Conservation (phyloP, 2,888 invertebrate genomes). For the Taphrorychus bicolor region DNA sequence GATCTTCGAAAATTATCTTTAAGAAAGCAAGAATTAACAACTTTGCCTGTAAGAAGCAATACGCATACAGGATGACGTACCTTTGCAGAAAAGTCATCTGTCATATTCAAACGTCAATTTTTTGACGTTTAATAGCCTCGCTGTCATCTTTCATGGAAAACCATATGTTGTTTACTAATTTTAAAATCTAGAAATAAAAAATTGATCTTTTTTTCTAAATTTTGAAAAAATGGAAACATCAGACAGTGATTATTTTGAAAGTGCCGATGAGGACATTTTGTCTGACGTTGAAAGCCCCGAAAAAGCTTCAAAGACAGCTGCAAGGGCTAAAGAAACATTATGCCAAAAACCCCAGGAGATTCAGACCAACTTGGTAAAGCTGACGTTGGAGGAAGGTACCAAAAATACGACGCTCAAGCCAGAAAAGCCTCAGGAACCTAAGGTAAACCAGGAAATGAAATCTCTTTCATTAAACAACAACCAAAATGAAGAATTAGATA, state of each 20-base stretch:
- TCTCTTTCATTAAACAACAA: neutral
- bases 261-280: conserved; percentile 76
- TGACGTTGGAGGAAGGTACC: neutral
- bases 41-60: too few relatives aligned
- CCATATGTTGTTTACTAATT: conserved; percentile 7
- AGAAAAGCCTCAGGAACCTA: neutral
- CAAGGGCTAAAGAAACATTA: conserved; percentile 17
- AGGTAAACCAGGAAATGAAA: neutral
- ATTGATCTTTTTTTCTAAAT: neutral
- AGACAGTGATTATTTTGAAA: conserved; percentile 79
- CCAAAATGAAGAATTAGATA: neutral
- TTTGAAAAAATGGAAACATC: conserved; percentile 69
- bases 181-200: too few relatives aligned
- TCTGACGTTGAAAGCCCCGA: conserved; percentile 48
- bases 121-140: too few relatives aligned
- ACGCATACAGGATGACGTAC: too few relatives aligned
- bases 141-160: too few relatives aligned
- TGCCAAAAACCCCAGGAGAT: neutral
- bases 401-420: neutral
- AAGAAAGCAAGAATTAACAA: neutral
- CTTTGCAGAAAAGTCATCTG: too few relatives aligned
- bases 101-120: too few relatives aligned
- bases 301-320: neutral
- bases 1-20: neutral
- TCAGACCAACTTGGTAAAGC: neutral